Percentiles rank a stretch among this genome's conserved stretches.
These are phyloP conservation scores for Gouania willdenowi DNA, from an alignment of 2,797 vertebrate genomes.

Conservation along the genomic window DNA sequence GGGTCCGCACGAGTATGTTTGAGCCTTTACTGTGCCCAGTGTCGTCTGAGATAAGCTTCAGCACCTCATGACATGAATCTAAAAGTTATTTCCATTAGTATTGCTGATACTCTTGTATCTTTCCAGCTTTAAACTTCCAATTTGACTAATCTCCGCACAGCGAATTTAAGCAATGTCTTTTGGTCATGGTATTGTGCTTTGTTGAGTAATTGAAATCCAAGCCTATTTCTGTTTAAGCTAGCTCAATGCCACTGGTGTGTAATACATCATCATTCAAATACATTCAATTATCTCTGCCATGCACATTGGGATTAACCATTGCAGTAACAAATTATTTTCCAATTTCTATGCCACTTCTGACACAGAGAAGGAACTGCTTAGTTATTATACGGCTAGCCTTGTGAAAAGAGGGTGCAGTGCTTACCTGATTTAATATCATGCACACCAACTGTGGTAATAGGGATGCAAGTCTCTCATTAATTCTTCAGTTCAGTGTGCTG, in stretches of 20 bases:
- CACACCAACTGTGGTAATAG: slow-evolving; percentile 42
- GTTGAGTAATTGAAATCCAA: slow-evolving; percentile 9
- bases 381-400: slow-evolving; percentile 24
- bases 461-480: slow-evolving; percentile 65
- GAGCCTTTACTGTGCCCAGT: too few relatives aligned
- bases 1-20: too few relatives aligned
- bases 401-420: slow-evolving; percentile 25
- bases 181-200: slow-evolving; percentile 5
- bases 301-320: slow-evolving; percentile 57
- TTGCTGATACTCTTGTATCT: background rate
- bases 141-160: background rate
- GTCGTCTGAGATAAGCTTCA: too few relatives aligned
- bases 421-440: slow-evolving; percentile 62
- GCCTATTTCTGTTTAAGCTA: background rate
- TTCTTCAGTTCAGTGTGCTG: slow-evolving; percentile 69
- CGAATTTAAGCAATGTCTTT: slow-evolving; percentile 4
- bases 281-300: slow-evolving; percentile 52
- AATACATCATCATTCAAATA: slow-evolving; percentile 38
- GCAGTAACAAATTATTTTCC: slow-evolving; percentile 23
- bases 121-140: background rate
- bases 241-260: slow-evolving; percentile 1
- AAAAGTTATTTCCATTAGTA: background rate
- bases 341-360: slow-evolving; percentile 29
- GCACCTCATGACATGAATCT: too few relatives aligned
- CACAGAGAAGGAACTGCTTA: slow-evolving; percentile 21